Conservation (phyloP, 1,140 invertebrate species). For the Pygmarrhopalites habei region DNA sequence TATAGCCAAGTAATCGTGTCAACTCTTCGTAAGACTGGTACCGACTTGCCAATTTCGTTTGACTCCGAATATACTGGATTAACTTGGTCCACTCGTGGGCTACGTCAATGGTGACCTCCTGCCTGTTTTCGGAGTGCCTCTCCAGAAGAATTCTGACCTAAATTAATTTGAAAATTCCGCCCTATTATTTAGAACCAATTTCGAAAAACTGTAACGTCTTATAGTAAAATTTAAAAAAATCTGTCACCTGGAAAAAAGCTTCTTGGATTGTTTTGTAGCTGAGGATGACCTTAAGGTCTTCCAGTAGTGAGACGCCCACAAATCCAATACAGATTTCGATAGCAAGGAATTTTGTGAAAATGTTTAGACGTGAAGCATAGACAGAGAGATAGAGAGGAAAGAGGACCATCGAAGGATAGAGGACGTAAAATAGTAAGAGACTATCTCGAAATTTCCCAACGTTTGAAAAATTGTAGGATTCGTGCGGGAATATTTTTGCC, state of each 20-base stretch:
- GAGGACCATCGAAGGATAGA: conserved; percentile 1
- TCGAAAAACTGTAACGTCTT: too few relatives aligned
- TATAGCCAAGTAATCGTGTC: not conserved
- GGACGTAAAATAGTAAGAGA: not conserved
- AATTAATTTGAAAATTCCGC: too few relatives aligned
- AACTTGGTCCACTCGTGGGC: not conserved
- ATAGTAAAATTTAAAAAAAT: too few relatives aligned
- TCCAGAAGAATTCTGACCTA: not conserved
- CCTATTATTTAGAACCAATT: too few relatives aligned
- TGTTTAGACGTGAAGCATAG: not conserved
- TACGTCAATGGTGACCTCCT: not conserved
- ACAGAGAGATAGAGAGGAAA: not conserved
- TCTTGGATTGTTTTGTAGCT: not conserved
- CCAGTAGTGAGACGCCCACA: not conserved
- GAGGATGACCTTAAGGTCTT: conserved; percentile 2
- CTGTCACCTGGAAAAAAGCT: conserved; percentile 2
- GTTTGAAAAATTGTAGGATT: not conserved
- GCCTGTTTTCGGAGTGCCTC: not conserved
- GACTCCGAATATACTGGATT: not conserved
- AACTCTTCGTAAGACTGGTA: conserved; percentile 2
- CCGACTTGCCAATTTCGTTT: not conserved
- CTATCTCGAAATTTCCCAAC: not conserved
- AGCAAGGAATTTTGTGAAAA: not conserved
- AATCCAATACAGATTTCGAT: not conserved
- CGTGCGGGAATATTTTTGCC: not conserved